A percentile compares a stretch with the other conserved stretches of the same genome.
Evolutionary conservation across 2,113 vertebrate species (phyloP).

Genomic region (Puffinus mauretanicus): DNA sequence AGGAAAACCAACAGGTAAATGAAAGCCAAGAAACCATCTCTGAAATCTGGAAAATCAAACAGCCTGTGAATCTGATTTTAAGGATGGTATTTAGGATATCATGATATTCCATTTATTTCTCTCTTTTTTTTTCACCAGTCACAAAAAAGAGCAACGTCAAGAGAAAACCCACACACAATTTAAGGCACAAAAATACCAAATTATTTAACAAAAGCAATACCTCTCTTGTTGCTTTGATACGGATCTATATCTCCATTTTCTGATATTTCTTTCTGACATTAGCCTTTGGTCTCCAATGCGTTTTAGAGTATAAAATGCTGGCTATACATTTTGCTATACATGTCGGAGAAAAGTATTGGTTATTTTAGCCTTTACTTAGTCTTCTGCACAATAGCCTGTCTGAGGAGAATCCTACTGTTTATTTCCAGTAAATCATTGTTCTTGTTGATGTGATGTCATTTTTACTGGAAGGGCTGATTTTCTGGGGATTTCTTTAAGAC

Average conservation of each 20-base stretch:
- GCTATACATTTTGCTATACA: neutral
- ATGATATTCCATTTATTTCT: neutral
- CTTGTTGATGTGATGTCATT: neutral
- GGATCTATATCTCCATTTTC: neutral
- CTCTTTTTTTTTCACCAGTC: neutral
- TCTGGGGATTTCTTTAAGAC: neutral
- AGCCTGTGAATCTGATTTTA: neutral
- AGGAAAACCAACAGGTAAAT: neutral
- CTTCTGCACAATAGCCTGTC: neutral
- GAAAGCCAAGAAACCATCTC: neutral
- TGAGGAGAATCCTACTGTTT: neutral
- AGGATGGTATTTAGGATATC: neutral
- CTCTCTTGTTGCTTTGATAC: neutral
- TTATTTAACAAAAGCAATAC: neutral
- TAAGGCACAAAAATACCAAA: neutral
- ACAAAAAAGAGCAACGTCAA: neutral
- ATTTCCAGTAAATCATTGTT: neutral
- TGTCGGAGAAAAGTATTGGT: neutral
- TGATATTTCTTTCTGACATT: neutral
- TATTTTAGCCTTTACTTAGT: neutral
- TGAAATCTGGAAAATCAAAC: neutral
- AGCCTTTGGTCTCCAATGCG: neutral
- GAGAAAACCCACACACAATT: neutral
- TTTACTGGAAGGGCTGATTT: neutral
- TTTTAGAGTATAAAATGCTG: neutral